Base-by-base conservation (phyloP, 2,797 vertebrate species). In the Caiman crocodilus region DNA sequence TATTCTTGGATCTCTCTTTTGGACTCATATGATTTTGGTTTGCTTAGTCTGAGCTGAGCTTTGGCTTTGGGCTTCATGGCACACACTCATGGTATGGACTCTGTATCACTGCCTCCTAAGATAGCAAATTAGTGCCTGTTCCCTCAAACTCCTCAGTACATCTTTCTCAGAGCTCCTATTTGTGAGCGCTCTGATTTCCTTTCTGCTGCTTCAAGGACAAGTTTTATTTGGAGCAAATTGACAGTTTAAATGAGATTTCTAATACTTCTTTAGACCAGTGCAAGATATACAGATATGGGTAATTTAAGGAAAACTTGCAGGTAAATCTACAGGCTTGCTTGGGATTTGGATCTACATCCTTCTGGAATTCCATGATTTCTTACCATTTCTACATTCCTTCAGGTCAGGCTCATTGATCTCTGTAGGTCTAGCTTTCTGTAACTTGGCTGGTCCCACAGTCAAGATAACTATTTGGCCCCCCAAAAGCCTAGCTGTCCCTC, bases 401-500 rank as follows among this genome's bases (percentile, higher is more conserved):
- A 42, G 30, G 14, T 50, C 14, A 2, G 7, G 9, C 32, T 64
- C 75, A 83, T 77, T 55, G 13, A 18, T 63, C n/a, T 83, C 79
- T 65, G 59, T 85, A 6, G 30, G 12, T 4, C 82, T 26, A 79
- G 2, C 23, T 74, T 76, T 50, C 42, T 10, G 42, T 50, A 50
- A 50, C 65, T 87, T 83, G 61, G 10, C 55, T 78, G 50, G 16
- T 85, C 4, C 60, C 12, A 32, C 32, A 5, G n/a, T 50, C 26
- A 89, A 76, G 42, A 18, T 4, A 57, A 5, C 61, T 69, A 3
- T 69, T 18, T 81, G 11, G n/a, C 2, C 73, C 55, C 92, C 23
- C 42, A 73, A 23, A 35, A 14, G 1, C 61, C 2, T 15, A 30
- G 1, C 0, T 4, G 30, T 4, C 14, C 7, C 60, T 63, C 23